A percentile compares a stretch with the other conserved stretches of the same genome.
Evolutionary conservation across 2,113 vertebrate genomes (phyloP).

Genomic region (Elanus axillaris): DNA sequence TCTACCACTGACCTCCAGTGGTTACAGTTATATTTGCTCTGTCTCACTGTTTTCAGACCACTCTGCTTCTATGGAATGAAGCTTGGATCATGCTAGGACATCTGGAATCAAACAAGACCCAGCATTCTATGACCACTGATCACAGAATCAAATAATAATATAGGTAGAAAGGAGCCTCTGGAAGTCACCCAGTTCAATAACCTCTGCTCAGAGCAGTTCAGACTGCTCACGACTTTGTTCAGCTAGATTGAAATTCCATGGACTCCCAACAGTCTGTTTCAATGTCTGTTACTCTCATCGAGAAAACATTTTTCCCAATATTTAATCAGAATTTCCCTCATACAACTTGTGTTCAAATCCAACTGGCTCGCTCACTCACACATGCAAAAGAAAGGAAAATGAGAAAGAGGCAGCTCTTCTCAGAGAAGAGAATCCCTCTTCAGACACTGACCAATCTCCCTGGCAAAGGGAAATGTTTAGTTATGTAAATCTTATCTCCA

Average conservation of each 20-base stretch:
- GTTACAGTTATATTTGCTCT: neutral
- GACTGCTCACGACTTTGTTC: neutral
- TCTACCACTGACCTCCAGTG: slow-evolving; percentile 58
- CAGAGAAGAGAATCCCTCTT: neutral
- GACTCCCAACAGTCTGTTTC: neutral
- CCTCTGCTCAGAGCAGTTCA: neutral
- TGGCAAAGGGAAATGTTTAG: neutral
- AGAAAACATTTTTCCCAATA: neutral
- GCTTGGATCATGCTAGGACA: neutral
- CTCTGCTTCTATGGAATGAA: neutral
- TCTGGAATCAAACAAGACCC: neutral
- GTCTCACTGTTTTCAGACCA: neutral
- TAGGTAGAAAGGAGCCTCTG: neutral
- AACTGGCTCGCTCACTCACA: neutral
- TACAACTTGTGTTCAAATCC: neutral
- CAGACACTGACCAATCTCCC: neutral
- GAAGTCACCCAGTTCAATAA: neutral
- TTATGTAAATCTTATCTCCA: neutral
- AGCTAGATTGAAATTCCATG: neutral
- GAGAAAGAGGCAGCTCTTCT: neutral
- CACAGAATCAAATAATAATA: neutral
- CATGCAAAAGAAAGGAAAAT: neutral
- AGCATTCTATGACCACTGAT: neutral
- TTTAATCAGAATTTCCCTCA: neutral
- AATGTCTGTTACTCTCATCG: neutral